Evolutionary conservation across 1,140 invertebrate species (phyloP), one percentile per base, ranked within the genome.

Genomic region (Temnothorax nylanderi): DNA sequence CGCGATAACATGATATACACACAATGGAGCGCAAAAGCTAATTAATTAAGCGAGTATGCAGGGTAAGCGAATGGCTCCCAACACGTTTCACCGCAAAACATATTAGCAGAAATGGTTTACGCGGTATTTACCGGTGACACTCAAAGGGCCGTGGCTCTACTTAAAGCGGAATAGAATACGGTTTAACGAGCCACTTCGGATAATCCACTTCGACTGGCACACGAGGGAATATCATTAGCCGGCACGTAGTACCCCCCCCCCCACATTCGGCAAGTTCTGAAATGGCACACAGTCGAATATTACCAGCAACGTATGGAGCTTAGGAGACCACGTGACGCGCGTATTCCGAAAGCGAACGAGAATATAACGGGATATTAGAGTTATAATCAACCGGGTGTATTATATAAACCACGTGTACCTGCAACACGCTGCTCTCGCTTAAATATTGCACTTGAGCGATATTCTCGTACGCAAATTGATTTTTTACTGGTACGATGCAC

Each of bases 181-280:
- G 49, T 87, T 81, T 87, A 87, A 87, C 86, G 86, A 87, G 86
- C 69, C 80, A 87, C 80, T 87, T 75, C 64, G 86, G 47, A 84
- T 74, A 87, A 84, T 58, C 69, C 80, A 74, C 80, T 87, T 87
- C 69, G 67, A 67, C 85, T 49, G 37, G 62, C 78, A 56, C 51
- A 60, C 76, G 56, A 72, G 65, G 85, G 56, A 84, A 47, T 87
- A 72, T 87, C 85, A 87, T 87, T 87, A 87, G 65, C 21, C 11
- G 26, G 65, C 78, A 82, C 67, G 78, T 82, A 82, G 26, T 26
- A 26, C 26, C 26, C 26, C 26, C 26, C 1, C 1, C 71, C 60
- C 64, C 41, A 58, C 65, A 81, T 87, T 87, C 37, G 82, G 72
- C 75, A 78, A 85, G 58, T 87, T 62, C 85, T 82, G 54, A 71